A percentile compares a stretch with the other conserved stretches of the same genome.
phyloP scores from a whole-genome alignment of 2,113 vertebrate genomes.

The Chinchilla lanigera region DNA sequence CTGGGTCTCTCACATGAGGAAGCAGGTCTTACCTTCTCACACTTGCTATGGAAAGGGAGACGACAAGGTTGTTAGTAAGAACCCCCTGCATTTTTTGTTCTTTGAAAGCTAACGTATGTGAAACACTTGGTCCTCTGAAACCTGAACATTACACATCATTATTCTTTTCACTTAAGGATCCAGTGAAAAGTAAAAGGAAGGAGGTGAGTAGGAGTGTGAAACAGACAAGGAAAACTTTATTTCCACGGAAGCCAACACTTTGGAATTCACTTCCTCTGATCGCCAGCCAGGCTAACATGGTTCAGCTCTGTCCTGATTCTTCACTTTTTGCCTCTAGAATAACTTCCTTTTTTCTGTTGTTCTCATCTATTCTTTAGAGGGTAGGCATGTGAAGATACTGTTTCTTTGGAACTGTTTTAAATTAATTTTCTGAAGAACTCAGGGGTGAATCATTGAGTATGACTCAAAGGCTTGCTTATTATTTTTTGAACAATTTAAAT shows the following conservation, averaged over 20 bases:
- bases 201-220: constrained; percentile 40
- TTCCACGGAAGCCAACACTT: neutral
- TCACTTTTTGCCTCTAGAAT: constrained; percentile 42
- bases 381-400: constrained; percentile 62
- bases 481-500: constrained; percentile 77
- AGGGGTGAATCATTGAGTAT: constrained; percentile 79
- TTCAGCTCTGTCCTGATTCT: neutral
- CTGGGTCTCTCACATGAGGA: neutral
- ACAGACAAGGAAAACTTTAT: neutral
- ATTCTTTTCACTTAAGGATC: constrained; percentile 8
- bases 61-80: neutral
- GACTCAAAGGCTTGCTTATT: constrained; percentile 81
- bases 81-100: neutral
- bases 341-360: constrained; percentile 45
- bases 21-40: neutral
- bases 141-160: neutral
- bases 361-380: constrained; percentile 54
- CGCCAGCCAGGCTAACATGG: neutral
- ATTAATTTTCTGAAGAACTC: constrained; percentile 79
- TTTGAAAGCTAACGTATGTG: constrained; percentile 34
- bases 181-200: constrained; percentile 21
- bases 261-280: constrained; percentile 13
- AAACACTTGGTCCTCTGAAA: constrained; percentile 7
- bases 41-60: neutral
- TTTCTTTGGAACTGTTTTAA: constrained; percentile 76